A percentile compares a stretch with the other conserved stretches of the same genome.
Conservation (phyloP, 2,797 vertebrate genomes). For the Molossus alvarezi region DNA sequence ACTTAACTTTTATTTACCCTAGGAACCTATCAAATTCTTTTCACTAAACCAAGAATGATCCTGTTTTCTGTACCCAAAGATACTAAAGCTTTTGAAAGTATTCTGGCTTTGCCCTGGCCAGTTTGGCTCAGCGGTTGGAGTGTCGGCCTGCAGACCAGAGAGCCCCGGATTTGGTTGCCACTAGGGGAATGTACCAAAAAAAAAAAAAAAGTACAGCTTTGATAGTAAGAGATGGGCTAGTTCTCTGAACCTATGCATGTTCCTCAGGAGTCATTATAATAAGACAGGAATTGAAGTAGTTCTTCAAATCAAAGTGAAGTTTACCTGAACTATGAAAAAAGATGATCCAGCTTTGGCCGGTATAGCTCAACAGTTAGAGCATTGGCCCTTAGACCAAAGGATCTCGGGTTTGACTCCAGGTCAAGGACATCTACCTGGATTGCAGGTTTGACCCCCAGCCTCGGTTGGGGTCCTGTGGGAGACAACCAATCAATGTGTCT, state of each 20-base stretch:
- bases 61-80: conserved; percentile 42
- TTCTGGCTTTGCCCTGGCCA: not conserved
- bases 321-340: conserved; percentile 48
- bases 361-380: no score
- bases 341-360: not conserved
- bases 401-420: no score
- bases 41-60: conserved; percentile 23
- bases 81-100: not conserved
- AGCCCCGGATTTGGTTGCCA: no score
- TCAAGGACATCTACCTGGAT: no score
- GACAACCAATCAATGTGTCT: no score
- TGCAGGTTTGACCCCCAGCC: no score
- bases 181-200: no score
- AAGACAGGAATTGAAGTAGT: conserved; percentile 8
- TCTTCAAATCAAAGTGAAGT: conserved; percentile 21
- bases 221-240: not conserved
- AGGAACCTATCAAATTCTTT: conserved; percentile 44
- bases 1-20: conserved; percentile 32
- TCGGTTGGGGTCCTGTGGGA: no score
- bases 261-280: not conserved
- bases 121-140: no score
- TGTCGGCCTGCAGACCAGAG: no score
- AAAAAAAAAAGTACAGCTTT: not conserved
- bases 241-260: not conserved
- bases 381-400: no score